Evolutionary conservation across 2,113 vertebrate species (phyloP), one percentile per base, ranked within the genome.

Genomic region (Centropristis striata): DNA sequence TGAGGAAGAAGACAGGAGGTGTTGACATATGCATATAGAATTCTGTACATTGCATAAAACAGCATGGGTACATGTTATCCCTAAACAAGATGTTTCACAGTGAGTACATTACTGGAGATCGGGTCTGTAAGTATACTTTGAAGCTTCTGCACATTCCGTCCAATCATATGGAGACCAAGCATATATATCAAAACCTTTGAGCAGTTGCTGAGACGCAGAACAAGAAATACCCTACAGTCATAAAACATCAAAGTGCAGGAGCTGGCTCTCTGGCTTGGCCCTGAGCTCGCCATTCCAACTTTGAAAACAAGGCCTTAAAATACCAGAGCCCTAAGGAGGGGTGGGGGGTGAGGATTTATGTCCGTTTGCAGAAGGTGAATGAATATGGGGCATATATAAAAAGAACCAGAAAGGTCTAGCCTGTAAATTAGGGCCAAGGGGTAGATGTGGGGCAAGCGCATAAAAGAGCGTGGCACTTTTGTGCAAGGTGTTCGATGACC

Each of bases 231-330:
- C 32, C 59, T 28, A 0, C 21, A 78, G 79, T 81, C 84, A 63
- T 87, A 87, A 87, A 87, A 88, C 73, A 87, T 78, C 54, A 84
- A 84, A 78, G 83, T 66, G 18, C 36, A 71, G 36, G 8, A 72
- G 61, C 73, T 44, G 61, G 41, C 50, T 75, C 59, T 64, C 64
- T 75, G 64, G 57, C 73, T 67, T 57, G 83, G 80, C 71, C 79
- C 51, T 73, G 36, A 78, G 74, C 68, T 66, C 32, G 47, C 71
- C 81, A 83, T 89, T 81, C 86, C 80, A 57, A 76, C 78, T 75
- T 76, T 77, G 81, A 83, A 82, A 85, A 88, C 60, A 71, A 66
- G 11, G 57, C 63, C 80, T 91, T 88, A 78, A 92, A 88, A 92
- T 86, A 88, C 81, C 79, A 47, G 14, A 54, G 61, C 41, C 42